Percentiles rank a stretch among this genome's conserved stretches.
Conservation (phyloP, 1,140 invertebrate genomes). For the Drosophila equinoxialis region DNA sequence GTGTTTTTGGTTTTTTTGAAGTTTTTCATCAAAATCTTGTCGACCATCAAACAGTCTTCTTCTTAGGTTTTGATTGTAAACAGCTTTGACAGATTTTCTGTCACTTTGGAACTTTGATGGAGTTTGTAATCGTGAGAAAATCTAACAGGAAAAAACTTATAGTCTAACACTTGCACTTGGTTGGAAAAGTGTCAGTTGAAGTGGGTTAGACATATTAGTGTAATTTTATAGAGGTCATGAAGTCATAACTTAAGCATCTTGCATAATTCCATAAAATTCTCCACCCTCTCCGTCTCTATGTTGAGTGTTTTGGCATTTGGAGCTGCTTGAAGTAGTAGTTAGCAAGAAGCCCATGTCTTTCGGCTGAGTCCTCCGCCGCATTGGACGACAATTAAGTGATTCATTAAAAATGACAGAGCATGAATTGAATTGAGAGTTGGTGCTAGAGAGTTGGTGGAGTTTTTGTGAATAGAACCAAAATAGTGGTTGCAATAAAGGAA, state of each 20-base stretch:
- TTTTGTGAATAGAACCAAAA: constrained; percentile 59
- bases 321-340: constrained; percentile 3
- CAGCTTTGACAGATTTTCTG: no score
- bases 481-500: constrained; percentile 64
- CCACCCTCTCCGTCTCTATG: background rate
- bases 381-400: constrained; percentile 78
- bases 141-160: background rate
- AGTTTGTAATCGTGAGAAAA: background rate
- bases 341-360: constrained; percentile 9
- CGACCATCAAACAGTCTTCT: no score
- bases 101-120: background rate
- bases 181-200: constrained; percentile 2
- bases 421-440: constrained; percentile 71
- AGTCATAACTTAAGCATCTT: constrained; percentile 2
- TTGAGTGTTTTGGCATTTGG: constrained; percentile 8
- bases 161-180: background rate
- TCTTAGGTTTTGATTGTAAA: no score
- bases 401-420: constrained; percentile 81
- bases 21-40: no score
- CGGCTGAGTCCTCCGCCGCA: constrained; percentile 15
- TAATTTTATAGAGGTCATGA: constrained; percentile 8
- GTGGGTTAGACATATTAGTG: constrained; percentile 8
- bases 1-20: no score
- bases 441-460: constrained; percentile 42
- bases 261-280: constrained; percentile 13